Evolutionary conservation across 2,888 invertebrate species (phyloP).

Genomic region (Tipula confusa): DNA sequence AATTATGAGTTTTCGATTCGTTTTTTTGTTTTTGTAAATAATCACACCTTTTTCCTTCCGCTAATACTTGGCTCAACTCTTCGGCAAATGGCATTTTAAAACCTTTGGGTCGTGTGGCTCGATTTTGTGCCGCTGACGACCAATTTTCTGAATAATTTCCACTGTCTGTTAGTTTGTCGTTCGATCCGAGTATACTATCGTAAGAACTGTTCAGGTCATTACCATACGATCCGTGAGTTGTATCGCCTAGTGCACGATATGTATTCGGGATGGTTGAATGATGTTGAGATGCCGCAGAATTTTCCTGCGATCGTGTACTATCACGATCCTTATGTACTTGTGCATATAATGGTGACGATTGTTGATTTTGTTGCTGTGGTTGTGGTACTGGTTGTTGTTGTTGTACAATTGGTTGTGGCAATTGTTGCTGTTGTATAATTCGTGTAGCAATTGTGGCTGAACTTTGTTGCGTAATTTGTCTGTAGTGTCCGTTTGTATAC

Average conservation of each 20-base stretch:
- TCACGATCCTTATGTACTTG: conserved; percentile 54
- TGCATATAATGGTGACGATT: conserved; percentile 48
- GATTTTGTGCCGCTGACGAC: conserved; percentile 49
- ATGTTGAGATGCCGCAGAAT: conserved; percentile 39
- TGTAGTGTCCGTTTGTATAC: conserved; percentile 30
- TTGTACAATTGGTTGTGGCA: conserved; percentile 34
- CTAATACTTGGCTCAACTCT: conserved; percentile 80
- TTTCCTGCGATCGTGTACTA: conserved; percentile 33
- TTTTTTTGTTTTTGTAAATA: conserved; percentile 43
- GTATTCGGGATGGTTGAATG: conserved; percentile 45
- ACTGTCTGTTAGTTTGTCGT: conserved; percentile 48
- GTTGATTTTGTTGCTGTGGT: conserved; percentile 42
- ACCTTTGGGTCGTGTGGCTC: conserved; percentile 40
- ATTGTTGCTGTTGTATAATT: conserved; percentile 36
- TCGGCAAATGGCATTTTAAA: conserved; percentile 70
- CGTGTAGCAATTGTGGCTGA: conserved; percentile 37
- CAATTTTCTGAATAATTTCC: conserved; percentile 48
- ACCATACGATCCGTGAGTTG: conserved; percentile 45
- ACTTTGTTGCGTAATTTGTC: conserved; percentile 7
- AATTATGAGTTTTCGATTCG: not conserved
- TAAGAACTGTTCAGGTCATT: conserved; percentile 50
- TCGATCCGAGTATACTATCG: conserved; percentile 50
- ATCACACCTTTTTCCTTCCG: conserved; percentile 75
- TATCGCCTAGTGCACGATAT: conserved; percentile 51
- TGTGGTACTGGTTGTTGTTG: not conserved